These are phyloP conservation scores for Phalacrocorax pelagicus DNA, from an alignment of 2,113 vertebrate species.

Conservation along the genomic window DNA sequence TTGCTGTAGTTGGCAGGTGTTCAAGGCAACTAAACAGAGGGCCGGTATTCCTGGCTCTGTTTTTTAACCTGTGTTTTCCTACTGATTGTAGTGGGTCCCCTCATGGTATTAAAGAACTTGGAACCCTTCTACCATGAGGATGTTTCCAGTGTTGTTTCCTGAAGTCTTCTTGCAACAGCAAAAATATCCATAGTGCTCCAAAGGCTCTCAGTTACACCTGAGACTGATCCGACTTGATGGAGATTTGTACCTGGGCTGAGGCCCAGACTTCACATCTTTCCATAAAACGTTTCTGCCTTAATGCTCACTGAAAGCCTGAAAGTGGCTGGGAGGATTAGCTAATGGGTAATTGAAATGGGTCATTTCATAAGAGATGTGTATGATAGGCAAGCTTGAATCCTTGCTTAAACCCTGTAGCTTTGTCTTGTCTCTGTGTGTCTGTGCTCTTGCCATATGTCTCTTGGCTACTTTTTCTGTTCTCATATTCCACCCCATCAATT, in stretches of 20 bases:
- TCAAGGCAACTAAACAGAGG: neutral
- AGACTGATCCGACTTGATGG: neutral
- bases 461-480: constrained; percentile 34
- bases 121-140: neutral
- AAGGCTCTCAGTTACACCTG: neutral
- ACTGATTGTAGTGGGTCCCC: accelerated
- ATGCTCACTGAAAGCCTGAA: constrained; percentile 3
- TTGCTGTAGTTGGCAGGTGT: neutral
- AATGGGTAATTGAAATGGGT: constrained; percentile 55
- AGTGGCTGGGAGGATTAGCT: constrained; percentile 43
- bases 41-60: neutral
- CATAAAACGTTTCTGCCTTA: neutral
- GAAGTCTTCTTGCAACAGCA: neutral
- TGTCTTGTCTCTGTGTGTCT: constrained; percentile 21
- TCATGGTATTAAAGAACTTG: neutral
- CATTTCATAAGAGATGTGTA: constrained; percentile 28
- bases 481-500: constrained; percentile 27
- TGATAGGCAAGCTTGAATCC: constrained; percentile 29
- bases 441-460: constrained; percentile 41
- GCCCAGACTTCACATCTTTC: neutral
- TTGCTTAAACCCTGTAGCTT: constrained; percentile 31
- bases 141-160: neutral
- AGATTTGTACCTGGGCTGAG: constrained; percentile 22
- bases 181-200: neutral
- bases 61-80: neutral